A percentile compares a stretch with the other conserved stretches of the same genome.
phyloP scores from a whole-genome alignment of 2,888 invertebrate genomes.

The Drosophila subsilvestris region DNA sequence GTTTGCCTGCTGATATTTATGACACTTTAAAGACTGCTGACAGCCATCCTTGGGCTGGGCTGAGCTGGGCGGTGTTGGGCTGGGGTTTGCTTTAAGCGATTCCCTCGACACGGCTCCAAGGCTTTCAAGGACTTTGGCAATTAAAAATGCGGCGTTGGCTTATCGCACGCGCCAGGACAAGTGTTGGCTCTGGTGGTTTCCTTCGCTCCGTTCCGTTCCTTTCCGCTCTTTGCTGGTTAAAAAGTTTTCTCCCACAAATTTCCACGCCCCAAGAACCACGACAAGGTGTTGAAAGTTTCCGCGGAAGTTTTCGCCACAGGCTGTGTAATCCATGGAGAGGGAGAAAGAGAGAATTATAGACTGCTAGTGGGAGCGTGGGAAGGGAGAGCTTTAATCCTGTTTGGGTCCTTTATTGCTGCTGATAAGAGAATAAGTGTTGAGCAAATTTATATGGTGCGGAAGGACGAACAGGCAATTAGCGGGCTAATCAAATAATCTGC shows the following conservation, averaged over 20 bases:
- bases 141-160: slow-evolving; percentile 73
- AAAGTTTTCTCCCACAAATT: slow-evolving; percentile 60
- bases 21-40: slow-evolving; percentile 62
- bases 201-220: neutral
- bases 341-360: neutral
- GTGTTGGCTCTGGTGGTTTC: slow-evolving; percentile 40
- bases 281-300: slow-evolving; percentile 51
- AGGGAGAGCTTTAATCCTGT: slow-evolving; percentile 63
- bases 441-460: slow-evolving; percentile 65
- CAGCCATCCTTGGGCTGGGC: neutral
- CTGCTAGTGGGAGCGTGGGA: slow-evolving; percentile 3
- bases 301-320: slow-evolving; percentile 42
- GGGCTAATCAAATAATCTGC: slow-evolving; percentile 68
- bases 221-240: slow-evolving; percentile 34
- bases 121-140: slow-evolving; percentile 55
- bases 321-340: slow-evolving; percentile 30
- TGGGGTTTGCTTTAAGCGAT: slow-evolving; percentile 10
- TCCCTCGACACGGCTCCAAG: slow-evolving; percentile 9
- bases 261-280: slow-evolving; percentile 24
- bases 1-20: slow-evolving; percentile 62
- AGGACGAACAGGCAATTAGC: slow-evolving; percentile 58
- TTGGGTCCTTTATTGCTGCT: slow-evolving; percentile 61
- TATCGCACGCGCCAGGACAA: slow-evolving; percentile 73
- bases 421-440: slow-evolving; percentile 73
- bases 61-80: neutral